Base-by-base conservation (phyloP, 2,797 vertebrate genomes). In the Coregonus ussuriensis region DNA sequence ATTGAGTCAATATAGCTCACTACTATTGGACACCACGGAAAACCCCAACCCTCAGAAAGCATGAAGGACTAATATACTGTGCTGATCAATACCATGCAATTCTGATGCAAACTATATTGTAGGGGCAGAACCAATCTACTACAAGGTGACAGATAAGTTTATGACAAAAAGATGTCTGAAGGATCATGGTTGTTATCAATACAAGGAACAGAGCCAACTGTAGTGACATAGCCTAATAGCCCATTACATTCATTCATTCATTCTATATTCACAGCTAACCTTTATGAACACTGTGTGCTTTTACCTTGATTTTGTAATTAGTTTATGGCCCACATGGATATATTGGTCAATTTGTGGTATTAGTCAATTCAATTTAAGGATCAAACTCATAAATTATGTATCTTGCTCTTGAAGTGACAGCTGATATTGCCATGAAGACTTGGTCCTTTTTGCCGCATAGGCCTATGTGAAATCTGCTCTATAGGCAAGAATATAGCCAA, bases 361-460 rank as follows among this genome's bases (percentile, higher is more conserved):
- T 35, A 37, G 66, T 35, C 7, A 18, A 18, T 69, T 47, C 1
- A 37, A 69, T 47, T 16, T 37, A 70, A 47, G 67, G 68, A 47
- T 41, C 47, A 69, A n/a, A 76, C 16, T 7, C 52, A 76, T 76
- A 69, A 76, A 76, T 70, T 51, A 76, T 41, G 47, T 68, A 21
- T 41, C 37, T 31, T 67, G 41, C 25, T 75, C 53, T 74, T 31
- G 13, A 6, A 31, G 18, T 13, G 41, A 67, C 63, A 75, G 15
- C 29, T 47, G 74, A 68, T 52, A 76, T 59, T 62, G 18, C 65
- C 63, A 68, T 35, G 52, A 31, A 37, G 52, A 33, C 68, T 11
- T 21, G 3, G 66, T 68, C 29, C 11, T 11, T 47, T 71, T 52
- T 72, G 52, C 71, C 52, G 71, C 71, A 72, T 33, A 47, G 41